These are phyloP conservation scores for Panzeria rudis DNA, from an alignment of 2,888 invertebrate genomes.

Conservation along the genomic window DNA sequence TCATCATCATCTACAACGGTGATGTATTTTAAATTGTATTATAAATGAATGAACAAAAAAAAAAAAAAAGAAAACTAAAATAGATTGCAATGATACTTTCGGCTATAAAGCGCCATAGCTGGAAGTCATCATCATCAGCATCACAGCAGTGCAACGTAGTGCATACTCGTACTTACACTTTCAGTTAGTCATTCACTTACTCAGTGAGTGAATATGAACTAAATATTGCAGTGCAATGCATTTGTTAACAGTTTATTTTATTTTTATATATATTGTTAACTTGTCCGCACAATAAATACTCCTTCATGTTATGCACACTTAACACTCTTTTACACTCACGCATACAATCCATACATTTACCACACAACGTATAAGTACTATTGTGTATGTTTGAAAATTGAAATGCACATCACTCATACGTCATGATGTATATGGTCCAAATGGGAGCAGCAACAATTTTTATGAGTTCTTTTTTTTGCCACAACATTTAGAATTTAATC, in stretches of 20 bases:
- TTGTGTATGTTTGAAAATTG: slow-evolving; percentile 48
- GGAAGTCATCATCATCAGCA: slow-evolving; percentile 54
- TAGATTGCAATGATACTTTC: slow-evolving; percentile 35
- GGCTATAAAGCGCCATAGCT: slow-evolving; percentile 55
- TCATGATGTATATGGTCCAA: slow-evolving; percentile 59
- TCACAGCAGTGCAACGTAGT: not conserved
- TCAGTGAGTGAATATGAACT: slow-evolving; percentile 9
- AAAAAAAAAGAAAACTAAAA: not conserved
- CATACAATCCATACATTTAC: slow-evolving; percentile 3
- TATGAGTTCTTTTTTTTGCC: not conserved
- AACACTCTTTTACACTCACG: slow-evolving; percentile 7
- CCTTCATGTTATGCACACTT: slow-evolving; percentile 5
- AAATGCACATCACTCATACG: slow-evolving; percentile 73
- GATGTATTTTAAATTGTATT: slow-evolving; percentile 32
- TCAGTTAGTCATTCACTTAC: slow-evolving; percentile 6
- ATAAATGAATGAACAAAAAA: slow-evolving; percentile 12
- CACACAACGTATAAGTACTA: slow-evolving; percentile 36
- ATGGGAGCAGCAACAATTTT: slow-evolving; percentile 15
- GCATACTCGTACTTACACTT: not conserved
- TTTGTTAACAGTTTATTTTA: slow-evolving; percentile 13
- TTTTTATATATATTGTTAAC: slow-evolving; percentile 25
- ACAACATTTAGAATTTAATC: slow-evolving; percentile 66
- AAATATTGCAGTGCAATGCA: slow-evolving; percentile 25
- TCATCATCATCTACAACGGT: not conserved
- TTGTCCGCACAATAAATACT: slow-evolving; percentile 46